These are phyloP conservation scores for Cheilosia grossa DNA, from an alignment of 2,888 invertebrate genomes.

Conservation along the genomic window DNA sequence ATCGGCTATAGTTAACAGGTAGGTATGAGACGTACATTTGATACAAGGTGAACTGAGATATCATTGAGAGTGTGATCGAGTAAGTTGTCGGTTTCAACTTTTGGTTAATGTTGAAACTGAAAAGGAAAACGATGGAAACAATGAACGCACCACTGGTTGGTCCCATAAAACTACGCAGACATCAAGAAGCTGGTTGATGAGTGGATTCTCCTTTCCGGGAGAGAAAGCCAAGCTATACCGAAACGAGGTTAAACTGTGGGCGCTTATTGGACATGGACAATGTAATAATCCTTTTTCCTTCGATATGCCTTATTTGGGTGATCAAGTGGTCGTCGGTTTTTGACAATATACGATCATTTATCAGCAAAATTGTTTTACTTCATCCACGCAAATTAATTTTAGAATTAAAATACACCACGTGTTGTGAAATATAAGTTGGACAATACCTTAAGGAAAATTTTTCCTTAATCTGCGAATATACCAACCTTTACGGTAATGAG, in stretches of 20 bases:
- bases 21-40: slow-evolving; percentile 67
- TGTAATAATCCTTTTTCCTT: slow-evolving; percentile 36
- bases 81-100: slow-evolving; percentile 22
- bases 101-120: slow-evolving; percentile 46
- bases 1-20: slow-evolving; percentile 53
- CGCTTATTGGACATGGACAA: slow-evolving; percentile 1
- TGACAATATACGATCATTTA: background rate
- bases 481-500: too few relatives aligned
- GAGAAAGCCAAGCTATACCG: slow-evolving; percentile 44
- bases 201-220: slow-evolving; percentile 67
- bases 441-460: too few relatives aligned
- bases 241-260: slow-evolving; percentile 59
- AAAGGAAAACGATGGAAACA: slow-evolving; percentile 34
- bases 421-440: too few relatives aligned
- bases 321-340: background rate
- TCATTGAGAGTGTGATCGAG: slow-evolving; percentile 50
- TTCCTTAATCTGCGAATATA: too few relatives aligned
- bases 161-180: slow-evolving; percentile 24
- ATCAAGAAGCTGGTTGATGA: slow-evolving; percentile 7
- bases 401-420: too few relatives aligned
- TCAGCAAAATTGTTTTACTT: too few relatives aligned
- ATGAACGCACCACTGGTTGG: slow-evolving; percentile 19
- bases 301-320: background rate
- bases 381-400: too few relatives aligned
- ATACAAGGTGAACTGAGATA: slow-evolving; percentile 67